These are phyloP conservation scores for Lutjanus erythropterus DNA, from an alignment of 2,113 vertebrate genomes.

Conservation along the genomic window DNA sequence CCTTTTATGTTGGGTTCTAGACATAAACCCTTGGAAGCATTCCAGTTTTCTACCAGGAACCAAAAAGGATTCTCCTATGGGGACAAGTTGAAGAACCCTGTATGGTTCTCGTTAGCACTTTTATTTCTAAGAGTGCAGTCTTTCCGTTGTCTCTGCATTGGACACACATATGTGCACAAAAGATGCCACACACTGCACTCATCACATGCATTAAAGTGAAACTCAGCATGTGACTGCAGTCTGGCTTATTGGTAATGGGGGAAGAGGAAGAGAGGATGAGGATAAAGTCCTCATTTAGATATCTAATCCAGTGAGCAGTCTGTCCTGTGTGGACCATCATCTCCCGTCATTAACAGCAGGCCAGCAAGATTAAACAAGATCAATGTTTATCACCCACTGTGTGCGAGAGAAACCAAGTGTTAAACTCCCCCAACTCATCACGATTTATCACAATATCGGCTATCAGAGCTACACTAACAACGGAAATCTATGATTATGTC, in stretches of 20 bases:
- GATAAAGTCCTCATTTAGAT: conserved; percentile 81
- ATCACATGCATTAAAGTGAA: conserved; percentile 63
- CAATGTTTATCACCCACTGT: conserved; percentile 76
- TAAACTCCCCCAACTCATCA: conserved; percentile 49
- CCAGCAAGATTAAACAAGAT: conserved; percentile 83
- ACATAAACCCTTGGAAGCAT: too few species aligned
- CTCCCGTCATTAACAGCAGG: conserved; percentile 79
- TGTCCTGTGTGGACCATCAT: conserved; percentile 79
- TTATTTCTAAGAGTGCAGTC: too few species aligned
- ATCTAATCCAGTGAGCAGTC: conserved; percentile 80
- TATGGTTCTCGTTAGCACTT: too few species aligned
- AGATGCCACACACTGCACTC: conserved; percentile 10
- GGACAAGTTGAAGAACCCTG: too few species aligned
- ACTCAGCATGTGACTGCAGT: conserved; percentile 59
- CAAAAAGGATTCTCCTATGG: too few species aligned
- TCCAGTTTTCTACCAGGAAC: too few species aligned
- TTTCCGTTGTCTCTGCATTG: conserved; percentile 33
- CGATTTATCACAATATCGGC: conserved; percentile 54
- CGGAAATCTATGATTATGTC: conserved; percentile 48
- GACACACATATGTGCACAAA: conserved; percentile 27
- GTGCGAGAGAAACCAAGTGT: conserved; percentile 51
- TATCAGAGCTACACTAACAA: conserved; percentile 15
- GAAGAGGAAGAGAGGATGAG: conserved; percentile 66
- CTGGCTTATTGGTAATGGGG: conserved; percentile 69
- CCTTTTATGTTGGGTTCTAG: too few species aligned